These are phyloP conservation scores for Rhinichthys klamathensis DNA, from an alignment of 2,113 vertebrate species.

Conservation along the genomic window DNA sequence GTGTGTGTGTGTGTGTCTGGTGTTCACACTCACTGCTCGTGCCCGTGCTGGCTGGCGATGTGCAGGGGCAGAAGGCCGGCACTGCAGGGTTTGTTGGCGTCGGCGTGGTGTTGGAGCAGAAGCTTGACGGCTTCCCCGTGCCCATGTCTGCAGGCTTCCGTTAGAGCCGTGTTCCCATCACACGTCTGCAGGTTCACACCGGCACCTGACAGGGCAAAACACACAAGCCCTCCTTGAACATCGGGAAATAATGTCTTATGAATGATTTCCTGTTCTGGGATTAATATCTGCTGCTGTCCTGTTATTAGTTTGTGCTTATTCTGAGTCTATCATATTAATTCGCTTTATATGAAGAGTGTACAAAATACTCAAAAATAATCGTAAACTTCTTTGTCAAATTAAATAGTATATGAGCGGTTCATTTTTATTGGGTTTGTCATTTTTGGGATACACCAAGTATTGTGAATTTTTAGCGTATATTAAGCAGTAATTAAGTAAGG, in stretches of 20 bases:
- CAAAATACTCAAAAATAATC: too few species aligned
- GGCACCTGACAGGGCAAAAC: conserved; percentile 75
- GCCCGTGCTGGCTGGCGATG: conserved; percentile 85
- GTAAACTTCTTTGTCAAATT: too few species aligned
- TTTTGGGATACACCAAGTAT: too few species aligned
- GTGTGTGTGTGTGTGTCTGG: background rate
- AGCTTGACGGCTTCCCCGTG: conserved; percentile 78
- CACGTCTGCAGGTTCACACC: conserved; percentile 92
- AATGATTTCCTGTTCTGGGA: background rate
- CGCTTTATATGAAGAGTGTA: too few species aligned
- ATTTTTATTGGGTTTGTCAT: too few species aligned
- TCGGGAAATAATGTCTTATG: background rate
- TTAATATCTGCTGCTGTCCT: background rate
- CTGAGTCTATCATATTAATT: background rate
- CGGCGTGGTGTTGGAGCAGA: conserved; percentile 86
- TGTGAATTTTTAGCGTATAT: too few species aligned
- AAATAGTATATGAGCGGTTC: too few species aligned
- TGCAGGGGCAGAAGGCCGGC: conserved; percentile 89
- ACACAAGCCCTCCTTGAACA: background rate
- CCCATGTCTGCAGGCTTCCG: conserved; percentile 88
- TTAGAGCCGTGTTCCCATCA: conserved; percentile 85
- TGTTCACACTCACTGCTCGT: conserved; percentile 82
- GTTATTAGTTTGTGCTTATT: background rate
- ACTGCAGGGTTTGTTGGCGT: conserved; percentile 88
- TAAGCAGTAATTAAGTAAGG: too few species aligned